A percentile compares a stretch with the other conserved stretches of the same genome.
These are phyloP conservation scores for Pachyuromys duprasi DNA, from an alignment of 2,797 vertebrate species.

Conservation along the genomic window DNA sequence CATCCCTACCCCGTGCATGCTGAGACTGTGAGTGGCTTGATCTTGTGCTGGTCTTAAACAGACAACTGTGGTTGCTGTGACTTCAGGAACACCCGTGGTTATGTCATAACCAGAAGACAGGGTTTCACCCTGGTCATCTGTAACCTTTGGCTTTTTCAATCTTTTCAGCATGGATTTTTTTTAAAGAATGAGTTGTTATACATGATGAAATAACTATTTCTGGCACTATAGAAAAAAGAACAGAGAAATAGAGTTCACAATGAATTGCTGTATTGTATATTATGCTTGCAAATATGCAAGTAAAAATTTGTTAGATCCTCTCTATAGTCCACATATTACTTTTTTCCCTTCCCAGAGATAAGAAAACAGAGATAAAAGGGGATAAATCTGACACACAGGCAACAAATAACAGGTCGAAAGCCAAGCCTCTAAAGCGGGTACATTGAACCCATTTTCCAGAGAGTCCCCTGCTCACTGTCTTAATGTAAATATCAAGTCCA, in stretches of 20 bases:
- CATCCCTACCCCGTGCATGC: background rate
- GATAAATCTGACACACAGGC: background rate
- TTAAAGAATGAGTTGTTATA: background rate
- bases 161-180: background rate
- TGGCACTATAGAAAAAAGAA: background rate
- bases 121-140: background rate
- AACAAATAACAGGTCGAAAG: background rate
- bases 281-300: background rate
- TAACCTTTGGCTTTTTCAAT: background rate
- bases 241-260: background rate
- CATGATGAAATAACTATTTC: slow-evolving; percentile 2
- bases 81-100: background rate
- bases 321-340: background rate
- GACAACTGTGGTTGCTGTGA: background rate
- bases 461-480: background rate
- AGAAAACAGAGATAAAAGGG: background rate
- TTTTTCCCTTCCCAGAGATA: slow-evolving; percentile 15
- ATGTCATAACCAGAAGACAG: background rate
- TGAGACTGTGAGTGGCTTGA: background rate
- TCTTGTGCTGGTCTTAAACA: background rate
- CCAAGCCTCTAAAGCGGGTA: background rate
- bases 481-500: background rate
- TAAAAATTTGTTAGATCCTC: background rate
- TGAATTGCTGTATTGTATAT: background rate
- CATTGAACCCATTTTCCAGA: background rate